These are phyloP conservation scores for Furcifer pardalis DNA, from an alignment of 2,797 vertebrate genomes.

Conservation along the genomic window DNA sequence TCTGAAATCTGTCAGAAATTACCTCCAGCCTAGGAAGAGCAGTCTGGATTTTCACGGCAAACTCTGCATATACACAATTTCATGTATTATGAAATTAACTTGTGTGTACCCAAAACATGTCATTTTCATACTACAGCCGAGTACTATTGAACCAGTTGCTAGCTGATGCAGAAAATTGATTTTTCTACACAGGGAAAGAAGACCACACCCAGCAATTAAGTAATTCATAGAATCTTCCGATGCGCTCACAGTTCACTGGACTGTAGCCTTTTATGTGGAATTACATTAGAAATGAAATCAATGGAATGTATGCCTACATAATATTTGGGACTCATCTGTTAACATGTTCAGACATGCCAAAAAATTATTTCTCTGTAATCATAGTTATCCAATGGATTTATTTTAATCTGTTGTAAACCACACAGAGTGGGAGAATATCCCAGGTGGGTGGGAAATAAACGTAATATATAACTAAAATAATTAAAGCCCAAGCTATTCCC, in stretches of 20 bases:
- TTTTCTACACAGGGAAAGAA: neutral
- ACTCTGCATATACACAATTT: neutral
- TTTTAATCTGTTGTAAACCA: too few relatives aligned
- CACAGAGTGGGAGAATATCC: too few relatives aligned
- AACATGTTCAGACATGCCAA: neutral
- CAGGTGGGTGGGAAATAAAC: too few relatives aligned
- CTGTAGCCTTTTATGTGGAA: constrained; percentile 7
- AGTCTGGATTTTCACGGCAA: neutral
- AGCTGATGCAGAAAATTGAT: constrained; percentile 12
- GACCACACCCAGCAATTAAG: neutral
- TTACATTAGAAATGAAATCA: constrained; percentile 8
- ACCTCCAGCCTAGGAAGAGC: neutral
- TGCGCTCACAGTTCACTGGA: neutral
- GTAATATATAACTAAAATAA: too few relatives aligned
- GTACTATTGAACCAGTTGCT: neutral
- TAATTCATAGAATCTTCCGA: neutral
- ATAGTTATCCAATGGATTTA: neutral
- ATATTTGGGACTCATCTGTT: neutral
- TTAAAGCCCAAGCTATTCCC: neutral
- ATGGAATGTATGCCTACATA: neutral
- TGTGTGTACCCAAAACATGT: neutral
- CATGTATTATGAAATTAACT: neutral
- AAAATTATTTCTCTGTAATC: neutral
- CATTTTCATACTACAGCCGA: neutral
- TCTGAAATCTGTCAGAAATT: neutral